Conservation (phyloP, 2,888 invertebrate genomes). For the Pachycephus smyrnensis region DNA sequence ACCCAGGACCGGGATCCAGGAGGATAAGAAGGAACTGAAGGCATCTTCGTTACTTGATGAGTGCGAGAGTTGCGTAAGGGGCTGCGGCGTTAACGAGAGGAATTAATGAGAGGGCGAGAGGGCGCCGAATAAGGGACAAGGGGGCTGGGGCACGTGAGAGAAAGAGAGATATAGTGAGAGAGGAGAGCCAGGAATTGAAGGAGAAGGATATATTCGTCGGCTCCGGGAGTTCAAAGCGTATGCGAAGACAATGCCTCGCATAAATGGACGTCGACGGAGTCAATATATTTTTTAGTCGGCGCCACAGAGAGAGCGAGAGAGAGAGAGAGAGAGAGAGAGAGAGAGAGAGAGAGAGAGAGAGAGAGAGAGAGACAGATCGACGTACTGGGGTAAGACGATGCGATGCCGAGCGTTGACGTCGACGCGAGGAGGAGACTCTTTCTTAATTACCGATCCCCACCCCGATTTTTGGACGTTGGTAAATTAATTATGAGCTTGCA, state of each 20-base stretch:
- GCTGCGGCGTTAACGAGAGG: not conserved
- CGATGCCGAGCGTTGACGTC: not conserved
- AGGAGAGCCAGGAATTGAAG: no score
- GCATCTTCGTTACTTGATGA: not conserved
- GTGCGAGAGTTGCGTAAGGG: not conserved
- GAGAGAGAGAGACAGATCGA: not conserved
- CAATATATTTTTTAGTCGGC: slow-evolving; percentile 19
- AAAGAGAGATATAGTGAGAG: no score
- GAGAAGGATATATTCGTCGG: not conserved
- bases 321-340: not conserved
- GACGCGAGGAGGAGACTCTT: slow-evolving; percentile 26
- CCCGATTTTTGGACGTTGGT: slow-evolving; percentile 33
- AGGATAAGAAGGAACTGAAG: not conserved
- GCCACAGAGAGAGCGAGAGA: not conserved
- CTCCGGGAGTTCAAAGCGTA: not conserved
- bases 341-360: not conserved
- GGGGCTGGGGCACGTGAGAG: no score
- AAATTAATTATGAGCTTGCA: slow-evolving; percentile 56
- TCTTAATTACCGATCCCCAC: slow-evolving; percentile 46
- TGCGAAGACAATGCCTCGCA: not conserved
- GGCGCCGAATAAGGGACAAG: not conserved
- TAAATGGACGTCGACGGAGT: slow-evolving; percentile 11
- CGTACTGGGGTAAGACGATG: not conserved
- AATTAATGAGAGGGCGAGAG: not conserved
- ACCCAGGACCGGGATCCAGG: not conserved